These are phyloP conservation scores for Sarotherodon lohbergeri DNA, from an alignment of 2,113 vertebrate species.

Conservation along the genomic window DNA sequence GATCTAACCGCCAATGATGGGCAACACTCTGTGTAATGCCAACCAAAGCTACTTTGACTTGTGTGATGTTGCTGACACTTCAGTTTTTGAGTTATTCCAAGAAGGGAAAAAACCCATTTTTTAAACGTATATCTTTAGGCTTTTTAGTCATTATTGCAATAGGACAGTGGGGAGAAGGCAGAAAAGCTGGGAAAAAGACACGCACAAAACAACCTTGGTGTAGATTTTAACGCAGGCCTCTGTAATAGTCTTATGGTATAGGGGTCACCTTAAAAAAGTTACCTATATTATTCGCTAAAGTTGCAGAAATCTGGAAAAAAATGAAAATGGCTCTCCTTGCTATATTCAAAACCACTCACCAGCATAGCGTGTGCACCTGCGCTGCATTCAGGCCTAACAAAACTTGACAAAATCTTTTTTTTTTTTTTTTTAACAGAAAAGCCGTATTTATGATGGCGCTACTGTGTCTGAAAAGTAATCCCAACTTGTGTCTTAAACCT, in stretches of 20 bases:
- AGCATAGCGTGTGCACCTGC: not conserved
- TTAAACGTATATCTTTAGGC: not conserved
- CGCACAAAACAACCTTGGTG: not conserved
- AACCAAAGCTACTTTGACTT: not conserved
- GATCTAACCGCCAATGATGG: not conserved
- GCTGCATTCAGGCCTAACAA: not conserved
- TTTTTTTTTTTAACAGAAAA: rapidly evolving
- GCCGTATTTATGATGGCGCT: not conserved
- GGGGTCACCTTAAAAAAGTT: not conserved
- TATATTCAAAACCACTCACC: not conserved
- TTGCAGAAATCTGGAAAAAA: not conserved
- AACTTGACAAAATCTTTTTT: not conserved
- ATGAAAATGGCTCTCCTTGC: not conserved
- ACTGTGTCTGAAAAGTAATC: not conserved
- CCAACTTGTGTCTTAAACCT: not conserved
- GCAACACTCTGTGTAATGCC: not conserved
- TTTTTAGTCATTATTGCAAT: not conserved
- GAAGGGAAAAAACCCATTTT: rapidly evolving
- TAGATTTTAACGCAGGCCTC: not conserved
- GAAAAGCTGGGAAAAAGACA: not conserved
- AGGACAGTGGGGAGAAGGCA: not conserved
- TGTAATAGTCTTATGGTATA: not conserved
- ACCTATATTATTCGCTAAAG: not conserved
- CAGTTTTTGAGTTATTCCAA: not conserved
- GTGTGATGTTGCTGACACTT: not conserved